Percentiles rank a stretch among this genome's conserved stretches.
phyloP scores from a whole-genome alignment of 2,797 vertebrate genomes.

The Denticeps clupeoides region DNA sequence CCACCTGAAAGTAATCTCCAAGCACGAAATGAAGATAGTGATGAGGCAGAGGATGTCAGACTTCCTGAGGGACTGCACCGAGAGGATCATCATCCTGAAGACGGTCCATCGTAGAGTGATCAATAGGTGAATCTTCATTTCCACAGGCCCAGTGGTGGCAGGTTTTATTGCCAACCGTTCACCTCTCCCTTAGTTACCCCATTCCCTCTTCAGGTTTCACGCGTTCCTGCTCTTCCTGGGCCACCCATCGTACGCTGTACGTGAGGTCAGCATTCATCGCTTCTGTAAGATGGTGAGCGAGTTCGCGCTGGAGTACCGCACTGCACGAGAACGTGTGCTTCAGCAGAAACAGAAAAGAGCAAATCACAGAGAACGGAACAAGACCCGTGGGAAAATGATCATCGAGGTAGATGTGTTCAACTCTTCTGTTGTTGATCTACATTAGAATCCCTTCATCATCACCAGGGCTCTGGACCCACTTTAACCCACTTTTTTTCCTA shows the following conservation, averaged over 20 bases:
- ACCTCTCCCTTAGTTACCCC: neutral
- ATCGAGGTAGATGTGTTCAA: constrained; percentile 98
- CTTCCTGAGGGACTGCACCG: constrained; percentile 92
- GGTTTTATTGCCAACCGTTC: neutral
- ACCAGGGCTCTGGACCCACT: neutral
- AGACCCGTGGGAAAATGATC: constrained; percentile 98
- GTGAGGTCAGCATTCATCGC: constrained; percentile 87
- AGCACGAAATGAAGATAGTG: constrained; percentile 88
- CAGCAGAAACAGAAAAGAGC: constrained; percentile 95
- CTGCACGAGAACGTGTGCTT: constrained; percentile 85
- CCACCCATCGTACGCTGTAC: constrained; percentile 76
- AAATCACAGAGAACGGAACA: constrained; percentile 93
- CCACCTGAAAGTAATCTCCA: constrained; percentile 92
- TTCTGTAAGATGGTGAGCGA: constrained; percentile 94
- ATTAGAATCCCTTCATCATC: neutral
- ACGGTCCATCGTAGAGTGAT: constrained; percentile 91
- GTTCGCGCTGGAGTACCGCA: constrained; percentile 93
- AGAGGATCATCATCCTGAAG: constrained; percentile 93
- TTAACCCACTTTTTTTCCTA: neutral
- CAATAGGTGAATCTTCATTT: constrained; percentile 65
- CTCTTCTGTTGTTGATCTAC: neutral
- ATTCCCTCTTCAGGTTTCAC: constrained; percentile 71
- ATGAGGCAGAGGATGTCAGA: constrained; percentile 94
- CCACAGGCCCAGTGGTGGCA: neutral
- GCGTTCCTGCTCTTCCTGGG: constrained; percentile 93